These are phyloP conservation scores for Takifugu bimaculatus DNA, from an alignment of 2,113 vertebrate genomes.

Conservation along the genomic window DNA sequence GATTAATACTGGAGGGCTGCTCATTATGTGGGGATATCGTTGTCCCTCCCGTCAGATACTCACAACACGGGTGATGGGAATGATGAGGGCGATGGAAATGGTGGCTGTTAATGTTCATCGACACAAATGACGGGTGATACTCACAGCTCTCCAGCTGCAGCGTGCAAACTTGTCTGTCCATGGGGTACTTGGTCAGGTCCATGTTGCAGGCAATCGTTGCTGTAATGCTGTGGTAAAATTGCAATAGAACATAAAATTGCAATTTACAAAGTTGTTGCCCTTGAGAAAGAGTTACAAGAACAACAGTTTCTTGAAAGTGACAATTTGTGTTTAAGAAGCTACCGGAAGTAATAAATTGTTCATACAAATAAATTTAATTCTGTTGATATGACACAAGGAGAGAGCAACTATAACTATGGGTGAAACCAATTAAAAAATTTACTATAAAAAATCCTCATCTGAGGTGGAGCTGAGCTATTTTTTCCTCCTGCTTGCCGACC, in stretches of 20 bases:
- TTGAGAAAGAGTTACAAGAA: background rate
- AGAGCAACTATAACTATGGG: background rate
- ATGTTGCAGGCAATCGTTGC: slow-evolving; percentile 89
- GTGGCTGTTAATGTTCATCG: slow-evolving; percentile 8
- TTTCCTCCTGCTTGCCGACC: slow-evolving; percentile 13
- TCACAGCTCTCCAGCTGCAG: slow-evolving; percentile 94
- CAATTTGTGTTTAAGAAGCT: slow-evolving; percentile 1
- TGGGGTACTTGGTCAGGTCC: slow-evolving; percentile 91
- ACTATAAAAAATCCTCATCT: too few relatives aligned
- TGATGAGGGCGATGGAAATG: slow-evolving; percentile 10
- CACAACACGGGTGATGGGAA: slow-evolving; percentile 28
- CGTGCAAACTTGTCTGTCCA: slow-evolving; percentile 89
- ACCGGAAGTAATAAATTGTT: background rate
- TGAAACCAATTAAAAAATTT: too few relatives aligned
- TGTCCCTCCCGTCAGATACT: slow-evolving; percentile 21
- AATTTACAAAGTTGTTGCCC: background rate
- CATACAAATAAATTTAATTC: background rate
- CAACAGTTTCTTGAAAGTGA: background rate
- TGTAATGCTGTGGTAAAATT: slow-evolving; percentile 76
- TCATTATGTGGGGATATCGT: background rate
- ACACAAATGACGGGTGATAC: slow-evolving; percentile 40
- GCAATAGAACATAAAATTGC: slow-evolving; percentile 3
- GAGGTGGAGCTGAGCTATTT: too few relatives aligned
- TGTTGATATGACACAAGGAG: background rate
- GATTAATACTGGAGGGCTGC: slow-evolving; percentile 1